A percentile compares a stretch with the other conserved stretches of the same genome.
phyloP scores from a whole-genome alignment of 1,140 invertebrate species.

The Aphaenogaster ashmeadi region DNA sequence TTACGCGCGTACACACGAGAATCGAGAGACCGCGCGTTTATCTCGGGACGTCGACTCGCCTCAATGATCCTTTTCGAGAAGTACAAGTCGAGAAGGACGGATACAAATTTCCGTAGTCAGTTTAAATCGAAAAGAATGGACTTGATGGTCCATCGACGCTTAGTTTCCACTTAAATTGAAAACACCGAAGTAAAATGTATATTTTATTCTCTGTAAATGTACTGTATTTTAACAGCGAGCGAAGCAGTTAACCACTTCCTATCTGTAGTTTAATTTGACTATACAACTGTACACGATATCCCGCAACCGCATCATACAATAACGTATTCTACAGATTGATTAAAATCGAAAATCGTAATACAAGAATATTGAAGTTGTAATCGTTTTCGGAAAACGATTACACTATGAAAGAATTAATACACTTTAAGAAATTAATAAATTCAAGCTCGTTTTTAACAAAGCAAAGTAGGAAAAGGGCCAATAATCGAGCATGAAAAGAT shows the following conservation, averaged over 20 bases:
- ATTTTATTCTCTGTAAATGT: neutral
- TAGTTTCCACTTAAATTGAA: neutral
- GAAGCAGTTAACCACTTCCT: neutral
- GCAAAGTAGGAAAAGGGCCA: too few relatives aligned
- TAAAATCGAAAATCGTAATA: slow-evolving; percentile 22
- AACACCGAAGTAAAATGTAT: neutral
- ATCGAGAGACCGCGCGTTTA: slow-evolving; percentile 13
- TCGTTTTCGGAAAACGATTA: neutral
- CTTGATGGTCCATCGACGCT: neutral
- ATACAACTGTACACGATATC: neutral
- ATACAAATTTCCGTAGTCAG: neutral
- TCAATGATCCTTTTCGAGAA: slow-evolving; percentile 25
- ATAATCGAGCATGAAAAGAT: too few relatives aligned
- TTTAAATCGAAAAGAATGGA: slow-evolving; percentile 18
- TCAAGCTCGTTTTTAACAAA: too few relatives aligned
- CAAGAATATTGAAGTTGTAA: neutral
- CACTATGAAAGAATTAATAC: too few relatives aligned
- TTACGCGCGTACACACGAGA: neutral
- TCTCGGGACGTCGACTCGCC: slow-evolving; percentile 2
- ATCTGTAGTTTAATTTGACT: slow-evolving; percentile 3
- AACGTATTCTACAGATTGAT: neutral
- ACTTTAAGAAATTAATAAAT: too few relatives aligned
- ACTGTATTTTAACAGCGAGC: neutral
- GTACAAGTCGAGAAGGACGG: neutral
- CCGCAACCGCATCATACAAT: slow-evolving; percentile 4